Base-by-base conservation (phyloP, 2,797 vertebrate species). In the Cetoscarus ocellatus region DNA sequence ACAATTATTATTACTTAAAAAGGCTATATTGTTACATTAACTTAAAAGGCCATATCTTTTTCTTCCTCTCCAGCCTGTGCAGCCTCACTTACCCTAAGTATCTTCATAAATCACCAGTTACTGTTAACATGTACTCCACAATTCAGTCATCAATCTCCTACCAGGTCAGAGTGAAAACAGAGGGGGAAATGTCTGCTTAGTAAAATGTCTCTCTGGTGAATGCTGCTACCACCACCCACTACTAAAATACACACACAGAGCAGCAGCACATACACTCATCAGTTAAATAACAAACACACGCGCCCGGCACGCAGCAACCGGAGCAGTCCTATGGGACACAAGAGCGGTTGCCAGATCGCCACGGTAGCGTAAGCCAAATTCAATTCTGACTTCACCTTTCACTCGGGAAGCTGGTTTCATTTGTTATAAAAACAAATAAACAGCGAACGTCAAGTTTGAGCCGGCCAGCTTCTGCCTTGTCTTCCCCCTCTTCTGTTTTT, bases 1-100 rank as follows among this genome's bases (percentile, higher is more conserved):
- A 93, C 92, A 94, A 95, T 94, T 95, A 94, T 94, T 95, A 94
- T 94, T 92, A 94, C 93, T 94, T 94, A 94, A 95, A 95, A 95
- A 95, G 92, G 93, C 89, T 92, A 93, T 94, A 94, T 95, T 96
- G 96, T 95, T 95, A 91, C 95, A 96, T 96, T 95, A 93, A 94
- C 94, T 97, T 97, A 97, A 98, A 98, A 96, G 96, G 96, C 96
- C 96, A 95, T 94, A 94, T 95, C 92, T 94, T 94, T 94, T 89
- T 93, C 94, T 95, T 95, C 92, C 94, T 92, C 93, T 95, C 61
- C 79, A 94, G 94, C 95, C 92, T 95, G 96, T 95, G 95, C 95
- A 93, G 95, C 96, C 96, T 97, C 96, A 97, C 96, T 98, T 97
- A 96, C 96, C 94, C 95, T 98, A 96, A 98, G 96, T 98, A 97